phyloP scores from a whole-genome alignment of 2,888 invertebrate species.

The Agelastica alni region DNA sequence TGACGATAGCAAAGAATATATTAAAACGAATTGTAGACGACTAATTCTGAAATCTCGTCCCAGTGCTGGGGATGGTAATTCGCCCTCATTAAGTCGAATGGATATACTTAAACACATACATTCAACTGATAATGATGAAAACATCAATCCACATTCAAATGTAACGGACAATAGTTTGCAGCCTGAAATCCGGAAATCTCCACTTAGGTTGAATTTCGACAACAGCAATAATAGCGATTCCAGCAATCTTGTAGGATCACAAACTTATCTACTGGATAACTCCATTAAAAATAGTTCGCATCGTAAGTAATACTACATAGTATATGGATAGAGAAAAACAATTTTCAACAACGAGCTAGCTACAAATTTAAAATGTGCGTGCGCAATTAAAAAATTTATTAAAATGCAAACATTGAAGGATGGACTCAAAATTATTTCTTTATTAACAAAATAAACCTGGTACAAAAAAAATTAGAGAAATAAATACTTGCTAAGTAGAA shows the following conservation, averaged over 20 bases:
- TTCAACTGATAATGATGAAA: constrained; percentile 29
- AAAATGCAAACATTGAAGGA: no score
- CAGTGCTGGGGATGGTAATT: constrained; percentile 16
- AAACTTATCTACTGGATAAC: constrained; percentile 31
- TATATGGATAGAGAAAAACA: no score
- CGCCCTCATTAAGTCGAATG: constrained; percentile 27
- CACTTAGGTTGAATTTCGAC: constrained; percentile 37
- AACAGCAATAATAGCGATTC: constrained; percentile 26
- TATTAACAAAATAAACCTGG: no score
- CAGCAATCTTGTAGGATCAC: constrained; percentile 24
- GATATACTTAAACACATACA: constrained; percentile 37
- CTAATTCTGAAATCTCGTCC: constrained; percentile 37
- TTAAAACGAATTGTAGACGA: constrained; percentile 38
- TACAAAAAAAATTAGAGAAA: no score
- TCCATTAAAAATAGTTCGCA: constrained; percentile 24
- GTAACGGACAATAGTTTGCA: constrained; percentile 15
- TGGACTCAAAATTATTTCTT: no score
- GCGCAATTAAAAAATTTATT: no score
- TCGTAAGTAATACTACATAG: no score
- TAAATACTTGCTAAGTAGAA: no score
- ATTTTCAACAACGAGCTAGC: no score
- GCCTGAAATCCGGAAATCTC: constrained; percentile 24
- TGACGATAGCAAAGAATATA: constrained; percentile 32
- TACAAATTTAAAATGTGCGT: no score
- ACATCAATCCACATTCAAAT: constrained; percentile 11